Evolutionary conservation across 1,140 invertebrate species (phyloP).

Genomic region (Hestina assimilis): DNA sequence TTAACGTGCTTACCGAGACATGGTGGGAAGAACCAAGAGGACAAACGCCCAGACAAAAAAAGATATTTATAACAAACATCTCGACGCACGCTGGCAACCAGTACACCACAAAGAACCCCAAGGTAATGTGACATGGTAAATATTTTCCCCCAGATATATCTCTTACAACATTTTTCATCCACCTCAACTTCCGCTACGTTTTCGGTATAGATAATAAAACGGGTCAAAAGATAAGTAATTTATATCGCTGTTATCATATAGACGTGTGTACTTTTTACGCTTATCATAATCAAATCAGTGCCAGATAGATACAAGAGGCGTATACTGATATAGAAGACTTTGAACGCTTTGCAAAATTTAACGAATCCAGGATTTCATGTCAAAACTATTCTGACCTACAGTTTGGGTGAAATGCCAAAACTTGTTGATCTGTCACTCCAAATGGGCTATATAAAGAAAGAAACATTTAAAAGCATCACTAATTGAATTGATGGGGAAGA

Average conservation of each 20-base stretch:
- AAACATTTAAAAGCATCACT: too few species aligned
- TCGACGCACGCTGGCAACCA: not conserved
- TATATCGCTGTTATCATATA: slow-evolving; percentile 15
- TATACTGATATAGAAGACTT: not conserved
- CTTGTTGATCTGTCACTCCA: too few species aligned
- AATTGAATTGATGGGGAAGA: too few species aligned
- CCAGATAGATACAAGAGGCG: slow-evolving; percentile 25
- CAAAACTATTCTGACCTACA: too few species aligned
- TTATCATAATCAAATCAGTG: slow-evolving; percentile 40
- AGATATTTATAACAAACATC: too few species aligned
- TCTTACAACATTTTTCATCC: slow-evolving; percentile 17
- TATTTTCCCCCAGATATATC: not conserved
- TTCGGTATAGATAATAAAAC: slow-evolving; percentile 32
- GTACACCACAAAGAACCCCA: not conserved
- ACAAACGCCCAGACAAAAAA: too few species aligned
- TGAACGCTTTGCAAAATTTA: not conserved
- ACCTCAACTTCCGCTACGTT: slow-evolving; percentile 32
- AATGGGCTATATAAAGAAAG: too few species aligned
- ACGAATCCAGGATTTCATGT: too few species aligned
- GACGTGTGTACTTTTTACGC: slow-evolving; percentile 18
- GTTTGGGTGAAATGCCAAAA: too few species aligned
- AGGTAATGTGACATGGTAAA: not conserved
- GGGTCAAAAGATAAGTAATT: slow-evolving; percentile 31
- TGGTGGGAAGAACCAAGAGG: too few species aligned
- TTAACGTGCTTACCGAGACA: too few species aligned